Percentiles rank a stretch among this genome's conserved stretches.
Conservation (phyloP, 2,888 invertebrate genomes). For the Rhyacophila evoluta region DNA sequence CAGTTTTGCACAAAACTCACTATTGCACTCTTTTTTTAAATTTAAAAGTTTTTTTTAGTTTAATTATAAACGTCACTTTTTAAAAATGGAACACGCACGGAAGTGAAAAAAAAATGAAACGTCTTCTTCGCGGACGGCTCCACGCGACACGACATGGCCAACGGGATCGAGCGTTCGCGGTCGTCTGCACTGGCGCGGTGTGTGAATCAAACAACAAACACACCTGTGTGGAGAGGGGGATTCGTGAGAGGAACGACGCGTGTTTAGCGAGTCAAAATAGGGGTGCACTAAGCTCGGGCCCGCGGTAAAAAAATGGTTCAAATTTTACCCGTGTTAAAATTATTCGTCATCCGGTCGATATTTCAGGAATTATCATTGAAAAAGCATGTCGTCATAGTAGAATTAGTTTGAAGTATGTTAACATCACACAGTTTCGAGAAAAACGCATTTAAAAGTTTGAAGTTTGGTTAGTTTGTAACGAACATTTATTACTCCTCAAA, state of each 20-base stretch:
- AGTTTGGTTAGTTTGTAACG: too few relatives aligned
- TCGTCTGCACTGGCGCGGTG: neutral
- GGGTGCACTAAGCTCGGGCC: neutral
- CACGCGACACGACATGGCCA: neutral
- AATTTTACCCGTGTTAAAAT: too few relatives aligned
- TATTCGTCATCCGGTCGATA: too few relatives aligned
- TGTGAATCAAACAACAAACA: conserved; percentile 8
- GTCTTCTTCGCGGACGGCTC: neutral
- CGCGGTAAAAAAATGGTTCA: neutral
- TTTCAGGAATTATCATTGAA: too few relatives aligned
- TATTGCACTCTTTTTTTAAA: neutral
- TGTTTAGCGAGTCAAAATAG: neutral
- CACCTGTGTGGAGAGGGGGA: neutral
- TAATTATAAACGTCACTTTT: neutral
- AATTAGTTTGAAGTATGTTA: too few relatives aligned
- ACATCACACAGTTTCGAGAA: too few relatives aligned
- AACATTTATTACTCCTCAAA: too few relatives aligned
- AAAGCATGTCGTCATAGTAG: too few relatives aligned
- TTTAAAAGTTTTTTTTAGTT: neutral
- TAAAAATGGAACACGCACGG: neutral
- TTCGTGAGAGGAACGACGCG: neutral
- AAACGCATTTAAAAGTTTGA: too few relatives aligned
- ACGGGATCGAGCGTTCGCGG: neutral
- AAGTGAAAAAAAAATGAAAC: neutral
- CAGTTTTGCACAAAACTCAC: neutral